A percentile compares a stretch with the other conserved stretches of the same genome.
These are phyloP conservation scores for Melospiza melodia DNA, from an alignment of 2,113 vertebrate genomes.

Conservation along the genomic window DNA sequence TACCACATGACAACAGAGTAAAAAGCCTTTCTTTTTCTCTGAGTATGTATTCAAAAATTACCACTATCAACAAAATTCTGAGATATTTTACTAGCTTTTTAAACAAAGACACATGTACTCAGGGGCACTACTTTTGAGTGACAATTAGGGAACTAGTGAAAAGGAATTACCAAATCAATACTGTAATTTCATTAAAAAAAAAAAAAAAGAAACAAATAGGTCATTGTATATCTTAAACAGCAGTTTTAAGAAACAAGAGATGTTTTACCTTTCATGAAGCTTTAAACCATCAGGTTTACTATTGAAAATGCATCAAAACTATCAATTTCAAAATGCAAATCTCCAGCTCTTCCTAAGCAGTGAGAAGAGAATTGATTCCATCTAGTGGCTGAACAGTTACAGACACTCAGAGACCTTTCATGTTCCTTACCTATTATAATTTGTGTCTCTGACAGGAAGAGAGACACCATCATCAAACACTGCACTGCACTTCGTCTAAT, in stretches of 20 bases:
- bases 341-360: not conserved
- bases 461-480: not conserved
- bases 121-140: not conserved
- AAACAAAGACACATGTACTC: not conserved
- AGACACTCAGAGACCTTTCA: not conserved
- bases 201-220: not conserved
- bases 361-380: constrained; percentile 41
- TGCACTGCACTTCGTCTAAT: not conserved
- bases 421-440: not conserved
- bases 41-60: not conserved
- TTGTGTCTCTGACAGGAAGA: not conserved
- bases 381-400: constrained; percentile 52
- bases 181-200: not conserved
- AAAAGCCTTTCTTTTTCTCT: not conserved
- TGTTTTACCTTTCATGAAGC: not conserved
- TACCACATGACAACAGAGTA: not conserved
- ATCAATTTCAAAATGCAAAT: not conserved
- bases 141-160: not conserved
- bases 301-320: not conserved
- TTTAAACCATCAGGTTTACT: not conserved
- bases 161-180: not conserved
- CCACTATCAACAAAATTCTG: not conserved
- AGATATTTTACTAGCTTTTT: not conserved
- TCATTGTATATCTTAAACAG: not conserved
- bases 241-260: not conserved